These are phyloP conservation scores for Telenomus remus DNA, from an alignment of 1,140 invertebrate species.

Conservation along the genomic window DNA sequence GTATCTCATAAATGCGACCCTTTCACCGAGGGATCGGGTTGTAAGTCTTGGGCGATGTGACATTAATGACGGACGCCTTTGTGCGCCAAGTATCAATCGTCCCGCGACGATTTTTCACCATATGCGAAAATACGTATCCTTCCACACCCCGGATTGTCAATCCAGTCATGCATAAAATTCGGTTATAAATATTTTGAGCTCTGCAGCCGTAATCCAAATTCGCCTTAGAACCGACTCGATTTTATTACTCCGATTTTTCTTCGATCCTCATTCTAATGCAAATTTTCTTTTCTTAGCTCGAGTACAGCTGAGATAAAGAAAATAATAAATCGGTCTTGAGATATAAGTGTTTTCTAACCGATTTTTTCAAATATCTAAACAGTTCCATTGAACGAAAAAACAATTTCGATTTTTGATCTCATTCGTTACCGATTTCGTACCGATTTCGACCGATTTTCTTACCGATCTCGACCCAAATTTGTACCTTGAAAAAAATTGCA, in stretches of 20 bases:
- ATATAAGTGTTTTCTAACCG: too few relatives aligned
- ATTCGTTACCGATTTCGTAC: too few relatives aligned
- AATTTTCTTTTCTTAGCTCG: too few relatives aligned
- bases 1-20: constrained; percentile 8
- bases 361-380: too few relatives aligned
- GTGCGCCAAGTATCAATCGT: constrained; percentile 22
- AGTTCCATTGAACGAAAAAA: too few relatives aligned
- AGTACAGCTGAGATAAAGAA: too few relatives aligned
- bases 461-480: too few relatives aligned
- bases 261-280: too few relatives aligned
- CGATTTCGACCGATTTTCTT: too few relatives aligned
- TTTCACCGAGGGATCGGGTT: constrained; percentile 24
- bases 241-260: not conserved
- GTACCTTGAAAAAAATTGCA: too few relatives aligned
- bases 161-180: constrained; percentile 22
- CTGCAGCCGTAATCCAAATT: not conserved
- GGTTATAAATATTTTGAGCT: constrained; percentile 28
- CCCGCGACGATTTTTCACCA: constrained; percentile 18
- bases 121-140: constrained; percentile 13
- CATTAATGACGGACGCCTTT: constrained; percentile 23
- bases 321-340: too few relatives aligned
- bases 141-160: not conserved
- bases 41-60: constrained; percentile 22
- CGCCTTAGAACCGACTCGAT: not conserved
- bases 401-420: too few relatives aligned